Evolutionary conservation across 2,797 vertebrate genomes (phyloP), one percentile per base, ranked within the genome.

Genomic region (Platalea minor): DNA sequence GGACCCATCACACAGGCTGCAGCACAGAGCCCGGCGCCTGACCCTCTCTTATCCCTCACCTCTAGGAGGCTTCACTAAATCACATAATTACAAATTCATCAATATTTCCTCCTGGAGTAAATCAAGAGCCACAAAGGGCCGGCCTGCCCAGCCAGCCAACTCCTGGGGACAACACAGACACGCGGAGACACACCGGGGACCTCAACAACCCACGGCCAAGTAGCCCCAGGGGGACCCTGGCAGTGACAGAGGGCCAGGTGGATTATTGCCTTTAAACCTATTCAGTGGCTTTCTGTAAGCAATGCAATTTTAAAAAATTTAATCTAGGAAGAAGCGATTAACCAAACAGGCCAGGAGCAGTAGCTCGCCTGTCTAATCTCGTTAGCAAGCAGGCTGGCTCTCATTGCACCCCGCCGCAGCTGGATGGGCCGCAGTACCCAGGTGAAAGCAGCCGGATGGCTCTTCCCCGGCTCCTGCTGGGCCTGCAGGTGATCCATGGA

Each of bases 181-280:
- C 0, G 0, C 1, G 1, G 54, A 83, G 53, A 83, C 46, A 68
- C 60, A 54, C 12, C 0, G 0, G 56, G 60, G 72, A 76, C 81
- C 74, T 63, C 41, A 64, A 20, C 41, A 75, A 53, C 65, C 37
- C 56, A 10, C 59, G n/a, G 78, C 75, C 60, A 79, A 35, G 45
- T 15, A 86, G 65, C 51, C 46, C 61, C 81, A 24, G 31, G 37
- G 63, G 56, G 7, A 37, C 19, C 57, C 41, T 85, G 39, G 41
- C 54, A 37, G 77, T 53, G 89, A 43, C 1, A 0, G 61, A 89
- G 91, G 35, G 46, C 31, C 0, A 1, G 75, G 46, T 59, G 64
- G 88, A 88, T 96, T 94, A 93, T 51, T 86, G 91, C 91, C 92
- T 91, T 73, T 92, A 96, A 95, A 86, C 45, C 37, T 53, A 81